These are phyloP conservation scores for Terebella lapidaria DNA, from an alignment of 2,888 invertebrate genomes.

Conservation along the genomic window DNA sequence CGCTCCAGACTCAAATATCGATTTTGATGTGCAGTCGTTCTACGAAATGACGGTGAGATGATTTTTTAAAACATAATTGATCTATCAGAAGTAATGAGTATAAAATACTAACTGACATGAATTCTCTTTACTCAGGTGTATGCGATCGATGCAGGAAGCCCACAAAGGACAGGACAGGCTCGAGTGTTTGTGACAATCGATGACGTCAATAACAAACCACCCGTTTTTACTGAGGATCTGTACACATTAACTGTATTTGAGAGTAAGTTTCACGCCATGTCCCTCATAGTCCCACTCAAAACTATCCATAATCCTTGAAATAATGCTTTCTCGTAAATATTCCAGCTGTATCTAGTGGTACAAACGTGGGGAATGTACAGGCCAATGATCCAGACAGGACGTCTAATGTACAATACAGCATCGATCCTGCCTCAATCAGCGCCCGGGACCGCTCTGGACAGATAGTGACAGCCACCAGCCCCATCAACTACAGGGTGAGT, in stretches of 20 bases:
- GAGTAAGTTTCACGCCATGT: conserved; percentile 23
- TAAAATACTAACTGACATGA: no score
- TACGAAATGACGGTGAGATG: conserved; percentile 22
- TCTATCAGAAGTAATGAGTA: no score
- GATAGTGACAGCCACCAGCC: conserved; percentile 37
- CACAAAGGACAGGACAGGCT: conserved; percentile 73
- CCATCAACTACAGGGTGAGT: conserved; percentile 11
- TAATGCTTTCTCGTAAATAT: no score
- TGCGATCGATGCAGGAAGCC: conserved; percentile 56
- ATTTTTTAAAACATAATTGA: no score
- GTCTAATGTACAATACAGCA: conserved; percentile 14
- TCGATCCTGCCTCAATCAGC: conserved; percentile 56
- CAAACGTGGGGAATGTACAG: conserved; percentile 17
- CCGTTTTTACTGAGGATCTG: conserved; percentile 38
- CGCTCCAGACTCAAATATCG: conserved; percentile 76
- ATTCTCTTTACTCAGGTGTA: conserved; percentile 65
- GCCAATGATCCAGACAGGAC: conserved; percentile 53
- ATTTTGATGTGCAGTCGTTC: conserved; percentile 74
- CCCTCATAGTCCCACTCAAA: no score
- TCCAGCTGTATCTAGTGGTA: conserved; percentile 8
- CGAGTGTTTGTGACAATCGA: conserved; percentile 57
- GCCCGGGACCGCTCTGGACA: conserved; percentile 74
- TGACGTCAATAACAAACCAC: conserved; percentile 51
- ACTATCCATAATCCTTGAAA: no score
- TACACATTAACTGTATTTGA: conserved; percentile 44